These are phyloP conservation scores for Sphenodon punctatus DNA, from an alignment of 2,797 vertebrate genomes.

Conservation along the genomic window DNA sequence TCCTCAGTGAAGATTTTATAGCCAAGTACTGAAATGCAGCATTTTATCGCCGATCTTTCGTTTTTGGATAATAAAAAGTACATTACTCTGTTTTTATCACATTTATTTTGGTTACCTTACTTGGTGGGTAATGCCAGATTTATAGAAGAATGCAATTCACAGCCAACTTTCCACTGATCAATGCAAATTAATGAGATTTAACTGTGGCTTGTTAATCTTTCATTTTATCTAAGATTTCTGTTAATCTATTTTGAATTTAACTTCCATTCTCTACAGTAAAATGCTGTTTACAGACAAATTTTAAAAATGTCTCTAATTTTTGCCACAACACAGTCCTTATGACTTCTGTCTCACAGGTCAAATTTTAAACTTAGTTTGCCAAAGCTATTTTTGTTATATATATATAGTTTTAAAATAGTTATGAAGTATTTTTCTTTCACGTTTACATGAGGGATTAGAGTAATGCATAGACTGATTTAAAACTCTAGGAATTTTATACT, in stretches of 20 bases:
- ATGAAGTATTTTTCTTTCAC: constrained; percentile 41
- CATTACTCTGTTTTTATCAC: too few species aligned
- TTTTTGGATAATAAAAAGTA: too few species aligned
- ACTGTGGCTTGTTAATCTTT: constrained; percentile 58
- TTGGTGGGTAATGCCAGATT: constrained; percentile 37
- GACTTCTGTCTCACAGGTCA: background rate
- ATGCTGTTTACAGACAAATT: constrained; percentile 51
- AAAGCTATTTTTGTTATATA: background rate
- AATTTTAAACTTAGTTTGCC: background rate
- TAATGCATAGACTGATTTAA: constrained; percentile 19
- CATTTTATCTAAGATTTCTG: constrained; percentile 52
- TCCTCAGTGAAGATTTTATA: too few species aligned
- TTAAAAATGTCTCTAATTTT: constrained; percentile 17
- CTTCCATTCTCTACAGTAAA: constrained; percentile 54
- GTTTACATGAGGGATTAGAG: constrained; percentile 8
- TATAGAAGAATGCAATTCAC: constrained; percentile 60
- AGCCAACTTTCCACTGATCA: constrained; percentile 55
- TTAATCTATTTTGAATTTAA: constrained; percentile 65
- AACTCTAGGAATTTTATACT: constrained; percentile 12
- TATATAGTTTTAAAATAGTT: background rate
- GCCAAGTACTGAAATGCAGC: too few species aligned
- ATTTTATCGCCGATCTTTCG: too few species aligned
- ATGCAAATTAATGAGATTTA: constrained; percentile 60
- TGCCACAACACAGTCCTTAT: constrained; percentile 7
- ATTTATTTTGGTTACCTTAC: too few species aligned